Evolutionary conservation across 2,797 vertebrate genomes (phyloP).

Genomic region (Aplochiton taeniatus): DNA sequence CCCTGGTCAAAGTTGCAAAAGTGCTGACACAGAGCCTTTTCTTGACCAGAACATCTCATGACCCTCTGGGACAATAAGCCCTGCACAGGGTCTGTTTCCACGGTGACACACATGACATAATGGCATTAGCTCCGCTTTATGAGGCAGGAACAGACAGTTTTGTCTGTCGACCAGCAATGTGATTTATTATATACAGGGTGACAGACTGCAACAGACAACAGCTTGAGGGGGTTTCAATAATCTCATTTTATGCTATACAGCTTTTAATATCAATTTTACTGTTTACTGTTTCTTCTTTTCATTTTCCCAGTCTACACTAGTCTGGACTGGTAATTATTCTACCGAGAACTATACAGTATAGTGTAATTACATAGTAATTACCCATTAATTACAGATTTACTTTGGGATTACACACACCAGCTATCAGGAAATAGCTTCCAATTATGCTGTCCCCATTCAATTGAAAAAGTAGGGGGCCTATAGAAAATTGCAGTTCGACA

Average conservation of each 20-base stretch:
- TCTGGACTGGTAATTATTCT: not conserved
- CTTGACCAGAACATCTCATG: conserved; percentile 19
- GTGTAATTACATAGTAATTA: not conserved
- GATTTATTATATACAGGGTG: conserved; percentile 17
- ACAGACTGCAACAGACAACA: conserved; percentile 28
- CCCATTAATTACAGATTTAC: not conserved
- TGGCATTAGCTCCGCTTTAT: conserved; percentile 28
- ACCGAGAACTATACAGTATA: too few relatives aligned
- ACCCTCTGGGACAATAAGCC: conserved; percentile 23
- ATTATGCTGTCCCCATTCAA: too few relatives aligned
- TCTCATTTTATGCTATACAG: conserved; percentile 56
- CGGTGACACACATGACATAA: conserved; percentile 26
- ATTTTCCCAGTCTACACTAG: not conserved
- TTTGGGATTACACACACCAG: too few relatives aligned
- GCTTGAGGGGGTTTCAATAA: conserved; percentile 48
- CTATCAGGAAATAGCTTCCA: too few relatives aligned
- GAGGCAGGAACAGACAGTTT: conserved; percentile 25
- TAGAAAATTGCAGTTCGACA: too few relatives aligned
- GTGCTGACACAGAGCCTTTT: conserved; percentile 45
- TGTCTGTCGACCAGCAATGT: not conserved
- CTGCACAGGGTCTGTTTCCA: conserved; percentile 29
- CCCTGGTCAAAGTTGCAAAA: conserved; percentile 43
- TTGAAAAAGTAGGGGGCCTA: too few relatives aligned
- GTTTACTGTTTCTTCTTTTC: conserved; percentile 10
- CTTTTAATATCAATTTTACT: conserved; percentile 26